phyloP scores from a whole-genome alignment of 2,113 vertebrate genomes.

The Amblyornis subalaris region DNA sequence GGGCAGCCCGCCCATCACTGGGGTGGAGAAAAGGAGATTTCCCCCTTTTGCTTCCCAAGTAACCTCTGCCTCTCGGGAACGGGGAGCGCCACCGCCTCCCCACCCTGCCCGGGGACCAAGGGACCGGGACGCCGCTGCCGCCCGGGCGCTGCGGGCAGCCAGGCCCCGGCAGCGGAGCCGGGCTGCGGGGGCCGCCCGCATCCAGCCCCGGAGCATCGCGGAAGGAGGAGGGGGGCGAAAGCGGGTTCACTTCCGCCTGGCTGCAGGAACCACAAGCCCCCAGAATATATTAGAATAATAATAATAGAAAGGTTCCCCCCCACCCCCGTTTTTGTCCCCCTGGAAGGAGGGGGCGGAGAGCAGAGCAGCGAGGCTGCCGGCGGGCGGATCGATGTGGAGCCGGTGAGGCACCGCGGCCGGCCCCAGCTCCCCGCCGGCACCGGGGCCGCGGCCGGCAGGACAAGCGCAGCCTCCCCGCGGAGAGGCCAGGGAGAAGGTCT shows the following conservation, averaged over 20 bases:
- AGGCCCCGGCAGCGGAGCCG: no score
- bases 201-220: slow-evolving; percentile 1
- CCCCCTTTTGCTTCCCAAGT: neutral
- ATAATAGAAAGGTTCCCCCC: neutral
- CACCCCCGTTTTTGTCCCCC: neutral
- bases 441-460: slow-evolving; percentile 24
- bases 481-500: slow-evolving; percentile 63
- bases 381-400: slow-evolving; percentile 44
- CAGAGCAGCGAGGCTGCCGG: neutral
- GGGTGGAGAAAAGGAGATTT: neutral
- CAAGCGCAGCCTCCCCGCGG: neutral
- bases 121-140: neutral
- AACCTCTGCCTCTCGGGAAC: neutral
- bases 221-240: slow-evolving; percentile 49
- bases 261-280: slow-evolving; percentile 74
- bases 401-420: slow-evolving; percentile 13
- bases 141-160: neutral
- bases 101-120: neutral
- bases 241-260: slow-evolving; percentile 75
- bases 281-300: slow-evolving; percentile 41
- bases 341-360: neutral
- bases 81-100: neutral
- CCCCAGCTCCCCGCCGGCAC: slow-evolving; percentile 18
- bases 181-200: neutral
- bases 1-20: neutral